These are phyloP conservation scores for Eristalis intricaria DNA, from an alignment of 2,888 invertebrate species.

Conservation along the genomic window DNA sequence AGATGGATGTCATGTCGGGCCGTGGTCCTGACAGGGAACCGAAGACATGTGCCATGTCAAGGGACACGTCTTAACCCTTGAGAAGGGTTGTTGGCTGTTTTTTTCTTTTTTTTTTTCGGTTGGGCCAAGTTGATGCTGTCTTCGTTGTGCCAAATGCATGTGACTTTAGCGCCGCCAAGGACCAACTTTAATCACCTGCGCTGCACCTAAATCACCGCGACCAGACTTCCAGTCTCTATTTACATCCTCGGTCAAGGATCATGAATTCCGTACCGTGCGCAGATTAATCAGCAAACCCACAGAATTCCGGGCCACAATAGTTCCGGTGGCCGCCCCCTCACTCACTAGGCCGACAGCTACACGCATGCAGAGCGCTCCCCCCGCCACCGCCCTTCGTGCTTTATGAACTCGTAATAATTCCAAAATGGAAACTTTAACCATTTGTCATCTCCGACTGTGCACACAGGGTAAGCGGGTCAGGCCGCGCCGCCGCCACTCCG, in stretches of 20 bases:
- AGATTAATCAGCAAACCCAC: conserved; percentile 54
- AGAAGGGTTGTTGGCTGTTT: not conserved
- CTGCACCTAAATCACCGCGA: not conserved
- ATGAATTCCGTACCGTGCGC: conserved; percentile 56
- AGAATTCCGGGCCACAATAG: conserved; percentile 30
- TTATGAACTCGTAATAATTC: conserved; percentile 71
- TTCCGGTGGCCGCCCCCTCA: conserved; percentile 31
- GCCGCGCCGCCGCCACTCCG: not conserved
- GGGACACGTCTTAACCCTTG: not conserved
- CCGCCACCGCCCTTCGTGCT: conserved; percentile 16
- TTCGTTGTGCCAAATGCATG: not conserved
- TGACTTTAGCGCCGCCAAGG: not conserved
- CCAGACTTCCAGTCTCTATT: not conserved
- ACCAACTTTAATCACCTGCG: not conserved
- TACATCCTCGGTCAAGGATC: conserved; percentile 54
- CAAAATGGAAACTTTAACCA: conserved; percentile 68
- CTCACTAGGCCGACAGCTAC: conserved; percentile 11
- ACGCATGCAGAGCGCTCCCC: conserved; percentile 10
- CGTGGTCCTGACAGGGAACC: not conserved
- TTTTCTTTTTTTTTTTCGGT: not conserved
- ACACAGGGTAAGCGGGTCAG: conserved; percentile 49
- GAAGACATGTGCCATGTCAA: not conserved
- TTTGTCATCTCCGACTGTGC: conserved; percentile 60
- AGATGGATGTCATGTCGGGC: not conserved
- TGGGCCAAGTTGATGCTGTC: no score